Evolutionary conservation across 2,797 vertebrate genomes (phyloP), one percentile per base, ranked within the genome.

Genomic region (Sebastes baramenuke): DNA sequence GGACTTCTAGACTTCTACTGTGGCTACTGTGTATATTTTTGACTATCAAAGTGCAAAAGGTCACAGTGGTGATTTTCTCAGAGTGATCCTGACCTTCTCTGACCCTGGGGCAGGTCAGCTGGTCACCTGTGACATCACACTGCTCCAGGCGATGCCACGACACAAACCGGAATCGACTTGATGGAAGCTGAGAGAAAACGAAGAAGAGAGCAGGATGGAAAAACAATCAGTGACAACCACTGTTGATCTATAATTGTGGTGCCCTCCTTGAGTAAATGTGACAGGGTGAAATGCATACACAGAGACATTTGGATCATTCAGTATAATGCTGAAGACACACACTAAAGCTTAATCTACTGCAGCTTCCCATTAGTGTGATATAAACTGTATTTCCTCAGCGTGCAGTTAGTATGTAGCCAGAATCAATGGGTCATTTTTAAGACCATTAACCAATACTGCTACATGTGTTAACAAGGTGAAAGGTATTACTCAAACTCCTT

Each of bases 101-200:
- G 87, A 99, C 96, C 90, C 98, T 95, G 82, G 98, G 98, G 76
- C 97, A 98, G 81, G 24, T 93, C 84, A 99, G 96, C 93, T 98
- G 97, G 92, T 97, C 95, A 74, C 98, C 98, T 64, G 83, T 94
- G 87, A 99, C 90, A 30, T 96, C 94, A 60, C 96, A 96, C 68
- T 97, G 96, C 81, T 97, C 96, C 91, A 98, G 85, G 62, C 95
- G 93, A 76, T 95, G 94, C 98, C 97, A 99, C 55, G 94, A 92
- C 27, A 95, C 93, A 79, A 97, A 97, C 75, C 96, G 96, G 87
- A 96, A 98, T 49, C 94, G 95, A 86, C 96, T 96, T 77, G 97
- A 97, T 68, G 97, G 97, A 92, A 99, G 96, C 98, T 99, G 90
- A 67, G 67, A 70, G 65, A 66, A 49, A 67, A 36, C 38, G 10